Conservation (phyloP, 2,888 invertebrate species). For the Pegoplata infirma region DNA sequence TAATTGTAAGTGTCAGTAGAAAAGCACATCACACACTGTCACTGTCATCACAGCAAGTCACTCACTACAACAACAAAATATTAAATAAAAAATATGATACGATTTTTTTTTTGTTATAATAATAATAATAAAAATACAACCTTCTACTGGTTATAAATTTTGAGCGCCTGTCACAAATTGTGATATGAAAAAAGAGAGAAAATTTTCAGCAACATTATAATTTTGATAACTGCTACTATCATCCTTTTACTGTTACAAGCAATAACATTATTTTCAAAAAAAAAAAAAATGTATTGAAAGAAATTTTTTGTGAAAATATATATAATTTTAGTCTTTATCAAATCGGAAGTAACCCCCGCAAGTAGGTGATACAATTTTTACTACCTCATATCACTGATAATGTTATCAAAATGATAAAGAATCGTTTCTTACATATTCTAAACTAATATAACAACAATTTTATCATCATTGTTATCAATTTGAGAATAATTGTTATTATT, state of each 20-base stretch:
- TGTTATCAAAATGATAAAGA: not conserved
- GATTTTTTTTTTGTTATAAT: too few relatives aligned
- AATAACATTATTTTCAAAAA: too few relatives aligned
- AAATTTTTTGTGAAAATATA: not conserved
- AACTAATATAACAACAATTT: conserved; percentile 1
- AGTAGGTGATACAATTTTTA: not conserved
- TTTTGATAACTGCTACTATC: not conserved
- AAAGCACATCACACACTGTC: too few relatives aligned
- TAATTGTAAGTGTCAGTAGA: too few relatives aligned
- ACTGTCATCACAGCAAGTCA: conserved; percentile 13
- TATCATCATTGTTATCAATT: conserved; percentile 12
- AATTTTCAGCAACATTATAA: conserved; percentile 2
- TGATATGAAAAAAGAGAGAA: conserved; percentile 56
- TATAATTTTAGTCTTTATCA: not conserved
- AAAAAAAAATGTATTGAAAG: too few relatives aligned
- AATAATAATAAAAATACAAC: too few relatives aligned
- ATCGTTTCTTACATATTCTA: not conserved
- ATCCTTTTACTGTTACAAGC: not conserved
- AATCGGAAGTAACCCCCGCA: conserved; percentile 2
- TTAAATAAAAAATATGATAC: conserved; percentile 41
- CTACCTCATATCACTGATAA: conserved; percentile 20
- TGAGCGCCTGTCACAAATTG: conserved; percentile 54
- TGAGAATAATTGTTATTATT: not conserved
- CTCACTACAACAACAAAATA: conserved; percentile 27
- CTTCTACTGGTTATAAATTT: conserved; percentile 25